Percentiles rank a stretch among this genome's conserved stretches.
Evolutionary conservation across 2,888 invertebrate genomes (phyloP).

Genomic region (Megamerina dolium): DNA sequence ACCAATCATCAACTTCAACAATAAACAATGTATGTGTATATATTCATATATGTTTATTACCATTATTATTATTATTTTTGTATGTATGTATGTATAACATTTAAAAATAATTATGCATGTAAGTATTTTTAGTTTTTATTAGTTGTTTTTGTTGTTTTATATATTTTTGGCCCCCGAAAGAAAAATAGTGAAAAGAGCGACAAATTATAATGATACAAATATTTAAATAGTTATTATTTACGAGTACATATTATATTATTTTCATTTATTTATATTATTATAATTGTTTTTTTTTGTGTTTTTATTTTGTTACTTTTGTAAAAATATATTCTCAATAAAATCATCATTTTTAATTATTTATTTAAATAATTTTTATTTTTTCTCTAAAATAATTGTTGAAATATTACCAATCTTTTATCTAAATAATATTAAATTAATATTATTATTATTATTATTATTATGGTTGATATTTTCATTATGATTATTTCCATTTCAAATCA

Average conservation of each 20-base stretch:
- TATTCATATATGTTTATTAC: background rate
- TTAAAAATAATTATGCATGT: constrained; percentile 18
- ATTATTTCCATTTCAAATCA: no score
- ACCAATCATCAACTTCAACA: constrained; percentile 45
- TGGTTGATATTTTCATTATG: no score
- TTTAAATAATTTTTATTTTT: no score
- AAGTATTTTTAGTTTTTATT: constrained; percentile 19
- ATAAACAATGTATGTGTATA: constrained; percentile 19
- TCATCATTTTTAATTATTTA: no score
- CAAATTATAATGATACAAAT: no score
- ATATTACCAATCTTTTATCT: no score
- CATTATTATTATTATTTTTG: constrained; percentile 11
- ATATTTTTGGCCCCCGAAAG: constrained; percentile 48
- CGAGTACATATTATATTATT: constrained; percentile 6
- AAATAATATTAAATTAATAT: no score
- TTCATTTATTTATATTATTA: constrained; percentile 5
- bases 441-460: no score
- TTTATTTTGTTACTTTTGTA: no score
- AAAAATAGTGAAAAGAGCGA: constrained; percentile 28
- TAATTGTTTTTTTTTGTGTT: background rate
- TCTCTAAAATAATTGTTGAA: no score
- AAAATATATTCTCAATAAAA: no score
- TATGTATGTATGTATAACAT: constrained; percentile 15
- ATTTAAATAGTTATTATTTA: background rate
- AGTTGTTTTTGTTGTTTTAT: constrained; percentile 20